A percentile compares a stretch with the other conserved stretches of the same genome.
These are phyloP conservation scores for Thalassarche chlororhynchos DNA, from an alignment of 2,113 vertebrate genomes.

Conservation along the genomic window DNA sequence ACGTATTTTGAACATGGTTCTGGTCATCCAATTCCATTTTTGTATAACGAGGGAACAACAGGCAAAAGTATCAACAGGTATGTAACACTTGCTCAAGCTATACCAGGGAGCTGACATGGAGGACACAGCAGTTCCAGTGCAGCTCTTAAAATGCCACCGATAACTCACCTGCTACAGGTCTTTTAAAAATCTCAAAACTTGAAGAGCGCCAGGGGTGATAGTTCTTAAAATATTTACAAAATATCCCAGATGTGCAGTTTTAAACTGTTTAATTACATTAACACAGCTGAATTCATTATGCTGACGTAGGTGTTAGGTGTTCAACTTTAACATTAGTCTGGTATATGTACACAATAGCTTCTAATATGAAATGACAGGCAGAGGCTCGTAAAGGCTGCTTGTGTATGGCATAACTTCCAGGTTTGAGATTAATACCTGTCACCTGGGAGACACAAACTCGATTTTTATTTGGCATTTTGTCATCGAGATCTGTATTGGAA, in stretches of 20 bases:
- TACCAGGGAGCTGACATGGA: neutral
- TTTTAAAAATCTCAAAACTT: neutral
- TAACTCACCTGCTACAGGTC: neutral
- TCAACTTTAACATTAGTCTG: neutral
- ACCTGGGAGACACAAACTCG: neutral
- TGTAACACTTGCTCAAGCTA: fast-evolving
- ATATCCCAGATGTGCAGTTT: neutral
- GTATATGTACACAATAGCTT: neutral
- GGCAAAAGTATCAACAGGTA: neutral
- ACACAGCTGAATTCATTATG: fast-evolving
- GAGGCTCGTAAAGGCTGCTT: neutral
- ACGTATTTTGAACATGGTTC: neutral
- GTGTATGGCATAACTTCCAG: neutral
- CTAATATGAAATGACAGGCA: neutral
- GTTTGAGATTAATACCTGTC: neutral
- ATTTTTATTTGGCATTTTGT: neutral
- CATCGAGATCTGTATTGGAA: neutral
- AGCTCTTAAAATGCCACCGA: neutral
- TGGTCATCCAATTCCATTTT: fast-evolving
- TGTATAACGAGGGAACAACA: fast-evolving
- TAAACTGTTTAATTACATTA: neutral
- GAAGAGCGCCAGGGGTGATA: neutral
- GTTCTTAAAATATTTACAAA: neutral
- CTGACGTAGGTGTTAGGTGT: neutral
- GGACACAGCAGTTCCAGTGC: neutral